phyloP scores from a whole-genome alignment of 2,113 vertebrate species.

The Zosterops borbonicus region DNA sequence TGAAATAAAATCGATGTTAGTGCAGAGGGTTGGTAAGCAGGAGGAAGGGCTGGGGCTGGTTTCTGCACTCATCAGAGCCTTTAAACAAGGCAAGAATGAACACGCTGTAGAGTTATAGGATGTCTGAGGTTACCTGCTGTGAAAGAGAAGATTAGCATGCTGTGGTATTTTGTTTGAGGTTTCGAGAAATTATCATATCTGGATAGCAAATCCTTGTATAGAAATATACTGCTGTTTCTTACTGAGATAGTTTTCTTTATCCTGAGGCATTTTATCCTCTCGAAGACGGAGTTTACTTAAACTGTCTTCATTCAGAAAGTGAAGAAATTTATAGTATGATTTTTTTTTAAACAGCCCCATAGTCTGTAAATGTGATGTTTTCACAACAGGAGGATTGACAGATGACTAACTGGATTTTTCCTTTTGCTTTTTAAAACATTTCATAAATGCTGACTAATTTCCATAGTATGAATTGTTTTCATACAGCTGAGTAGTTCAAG shows the following conservation, averaged over 20 bases:
- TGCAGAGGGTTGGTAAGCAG: not conserved
- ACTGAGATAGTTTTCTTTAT: not conserved
- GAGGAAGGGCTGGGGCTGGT: not conserved
- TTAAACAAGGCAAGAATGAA: slow-evolving; percentile 15
- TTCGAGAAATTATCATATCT: not conserved
- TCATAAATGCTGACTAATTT: slow-evolving; percentile 10
- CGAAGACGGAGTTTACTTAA: not conserved
- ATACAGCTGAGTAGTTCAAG: not conserved
- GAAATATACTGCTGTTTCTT: not conserved
- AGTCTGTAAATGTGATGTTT: not conserved
- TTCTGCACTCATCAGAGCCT: not conserved
- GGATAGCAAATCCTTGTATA: not conserved
- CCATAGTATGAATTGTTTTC: not conserved
- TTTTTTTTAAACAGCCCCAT: not conserved
- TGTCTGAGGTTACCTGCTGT: slow-evolving; percentile 31
- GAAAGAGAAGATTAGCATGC: slow-evolving; percentile 35
- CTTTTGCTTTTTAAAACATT: not conserved
- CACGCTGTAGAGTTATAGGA: not conserved
- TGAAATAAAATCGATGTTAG: not conserved
- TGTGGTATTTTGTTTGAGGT: slow-evolving; percentile 49
- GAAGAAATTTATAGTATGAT: not conserved
- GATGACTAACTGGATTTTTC: slow-evolving; percentile 43
- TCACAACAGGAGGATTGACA: not conserved
- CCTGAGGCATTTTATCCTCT: not conserved
- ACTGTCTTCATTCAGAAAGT: not conserved